A percentile compares a stretch with the other conserved stretches of the same genome.
Evolutionary conservation across 35 echinoderm and acorn worm species (phyloP).

Genomic region (Diadema setosum): DNA sequence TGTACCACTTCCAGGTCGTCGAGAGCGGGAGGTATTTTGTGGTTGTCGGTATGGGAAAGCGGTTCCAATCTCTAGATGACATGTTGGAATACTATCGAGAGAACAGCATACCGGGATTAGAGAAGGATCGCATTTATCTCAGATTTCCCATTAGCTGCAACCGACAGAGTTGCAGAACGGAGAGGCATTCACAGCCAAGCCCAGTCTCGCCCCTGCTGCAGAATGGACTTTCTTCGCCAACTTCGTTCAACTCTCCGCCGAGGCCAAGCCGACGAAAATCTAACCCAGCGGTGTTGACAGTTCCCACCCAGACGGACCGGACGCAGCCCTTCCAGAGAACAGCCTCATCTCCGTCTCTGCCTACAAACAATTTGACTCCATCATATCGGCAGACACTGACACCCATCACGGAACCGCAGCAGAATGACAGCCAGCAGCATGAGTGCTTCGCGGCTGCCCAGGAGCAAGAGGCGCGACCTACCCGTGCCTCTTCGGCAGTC

Average conservation of each 20-base stretch:
- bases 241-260: background rate
- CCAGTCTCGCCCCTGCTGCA: background rate
- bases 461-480: background rate
- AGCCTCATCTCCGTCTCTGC: background rate
- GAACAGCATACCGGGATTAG: slow-evolving; percentile 46
- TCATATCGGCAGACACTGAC: background rate
- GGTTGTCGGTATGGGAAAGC: slow-evolving; percentile 2
- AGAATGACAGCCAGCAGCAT: background rate
- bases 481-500: background rate
- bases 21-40: background rate
- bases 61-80: slow-evolving; percentile 27
- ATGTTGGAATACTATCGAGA: slow-evolving; percentile 32
- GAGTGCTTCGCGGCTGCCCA: background rate
- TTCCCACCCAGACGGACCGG: background rate
- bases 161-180: background rate
- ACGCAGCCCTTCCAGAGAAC: background rate
- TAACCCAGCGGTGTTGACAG: background rate
- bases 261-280: background rate
- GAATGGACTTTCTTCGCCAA: background rate
- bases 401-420: background rate
- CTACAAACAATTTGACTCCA: no score
- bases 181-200: background rate
- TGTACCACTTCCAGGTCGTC: slow-evolving; percentile 73
- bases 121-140: slow-evolving; percentile 16
- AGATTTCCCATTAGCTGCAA: slow-evolving; percentile 12